Evolutionary conservation across 2,113 vertebrate species (phyloP), one percentile per base, ranked within the genome.

Genomic region (Ivindomyrus marchei): DNA sequence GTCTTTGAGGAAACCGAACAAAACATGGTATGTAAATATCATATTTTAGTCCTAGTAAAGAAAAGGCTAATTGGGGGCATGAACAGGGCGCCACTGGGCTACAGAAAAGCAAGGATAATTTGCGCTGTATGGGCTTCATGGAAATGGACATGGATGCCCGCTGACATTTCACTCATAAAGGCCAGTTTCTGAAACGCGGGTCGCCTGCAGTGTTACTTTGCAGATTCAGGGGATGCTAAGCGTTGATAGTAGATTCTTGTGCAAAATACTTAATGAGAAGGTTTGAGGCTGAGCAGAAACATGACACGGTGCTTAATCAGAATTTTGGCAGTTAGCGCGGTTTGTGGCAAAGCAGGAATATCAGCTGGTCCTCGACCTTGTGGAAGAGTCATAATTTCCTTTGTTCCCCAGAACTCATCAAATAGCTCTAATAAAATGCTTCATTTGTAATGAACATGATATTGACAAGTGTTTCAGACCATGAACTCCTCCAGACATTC

Each of bases 151-250:
- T 17, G n/a, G 52, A 62, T 62, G 9, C 21, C 52, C n/a, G 1
- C 21, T 88, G 87, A 88, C 53, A 88, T 88, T 62, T 24, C 24
- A 53, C 56, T 45, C 39, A 17, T 56, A 88, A 27, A 88, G 87
- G 56, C 42, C 87, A 66, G 56, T 56, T 88, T 88, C 36, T 46
- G 53, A 62, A 62, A 10, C 46, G 1, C 24, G 0, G 10, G 19
- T 62, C 21, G 10, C 9, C 21, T 46, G 36, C 7, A 36, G 62
- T 87, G 50, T 87, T 4, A 17, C 47, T 87, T 31, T 31, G 7
- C 49, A 8, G 31, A 46, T 85, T 50, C 19, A 1, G 50, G 0
- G 49, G 27, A 13, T 21, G 9, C 27, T 53, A 11, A 7, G 17
- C 19, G 0, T n/a, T 31, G 36, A 45, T 56, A 45, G 52, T 4